phyloP scores from a whole-genome alignment of 1,140 invertebrate genomes.

The Brachionus asplanchnoidis region DNA sequence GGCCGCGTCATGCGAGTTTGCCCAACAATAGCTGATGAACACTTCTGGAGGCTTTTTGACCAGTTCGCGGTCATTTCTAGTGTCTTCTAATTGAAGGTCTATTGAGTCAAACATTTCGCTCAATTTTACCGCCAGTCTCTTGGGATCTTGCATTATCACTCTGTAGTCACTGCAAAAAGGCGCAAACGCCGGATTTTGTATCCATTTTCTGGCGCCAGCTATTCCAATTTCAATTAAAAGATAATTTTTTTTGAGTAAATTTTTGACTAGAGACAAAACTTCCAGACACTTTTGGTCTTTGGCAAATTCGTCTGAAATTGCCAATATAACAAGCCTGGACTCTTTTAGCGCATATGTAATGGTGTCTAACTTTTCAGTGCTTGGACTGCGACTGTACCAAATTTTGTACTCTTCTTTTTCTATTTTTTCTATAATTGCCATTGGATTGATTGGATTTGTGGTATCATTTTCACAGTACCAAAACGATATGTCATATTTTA shows the following conservation, averaged over 20 bases:
- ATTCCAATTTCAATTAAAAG: constrained; percentile 2
- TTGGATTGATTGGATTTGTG: constrained; percentile 45
- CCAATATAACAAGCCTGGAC: constrained; percentile 10
- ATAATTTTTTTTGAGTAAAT: constrained; percentile 20
- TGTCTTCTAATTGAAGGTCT: constrained; percentile 39
- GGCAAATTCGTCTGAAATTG: constrained; percentile 21
- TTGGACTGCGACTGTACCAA: background rate
- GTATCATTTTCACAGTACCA: constrained; percentile 45
- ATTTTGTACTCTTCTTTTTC: constrained; percentile 30
- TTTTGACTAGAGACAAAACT: background rate
- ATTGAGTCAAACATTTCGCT: constrained; percentile 46
- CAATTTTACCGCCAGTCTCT: constrained; percentile 47
- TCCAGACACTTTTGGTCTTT: constrained; percentile 2
- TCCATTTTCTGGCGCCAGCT: background rate
- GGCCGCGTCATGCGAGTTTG: constrained; percentile 50
- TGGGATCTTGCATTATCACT: constrained; percentile 50
- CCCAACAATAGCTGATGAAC: constrained; percentile 55
- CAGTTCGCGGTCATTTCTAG: constrained; percentile 37
- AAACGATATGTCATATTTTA: constrained; percentile 48
- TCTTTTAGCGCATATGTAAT: background rate
- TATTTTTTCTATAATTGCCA: constrained; percentile 46
- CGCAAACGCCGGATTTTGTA: constrained; percentile 6
- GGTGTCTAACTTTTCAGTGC: background rate
- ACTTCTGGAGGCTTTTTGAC: constrained; percentile 42
- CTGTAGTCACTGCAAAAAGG: constrained; percentile 44